A percentile compares a stretch with the other conserved stretches of the same genome.
Conservation (phyloP, 2,888 invertebrate species). For the Copidosoma aretas region DNA sequence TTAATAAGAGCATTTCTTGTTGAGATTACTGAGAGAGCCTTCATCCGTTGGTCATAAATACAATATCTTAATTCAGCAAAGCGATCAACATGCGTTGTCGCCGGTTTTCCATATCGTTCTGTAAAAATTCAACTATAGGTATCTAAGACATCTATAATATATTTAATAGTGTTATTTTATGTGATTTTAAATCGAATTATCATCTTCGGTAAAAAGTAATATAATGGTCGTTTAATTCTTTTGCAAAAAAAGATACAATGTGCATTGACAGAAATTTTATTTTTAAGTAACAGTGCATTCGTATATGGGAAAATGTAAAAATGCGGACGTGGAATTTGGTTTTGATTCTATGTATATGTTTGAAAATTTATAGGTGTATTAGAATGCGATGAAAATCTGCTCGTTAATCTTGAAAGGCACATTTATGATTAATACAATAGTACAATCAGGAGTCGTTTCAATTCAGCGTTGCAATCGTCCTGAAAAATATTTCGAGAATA, state of each 20-base stretch:
- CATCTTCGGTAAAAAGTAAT: not conserved
- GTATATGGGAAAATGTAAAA: constrained; percentile 29
- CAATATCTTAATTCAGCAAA: constrained; percentile 55
- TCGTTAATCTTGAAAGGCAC: constrained; percentile 42
- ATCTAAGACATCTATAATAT: constrained; percentile 7
- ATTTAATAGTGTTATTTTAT: too few species aligned
- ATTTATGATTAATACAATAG: constrained; percentile 55
- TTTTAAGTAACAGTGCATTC: constrained; percentile 18
- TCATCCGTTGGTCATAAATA: constrained; percentile 4
- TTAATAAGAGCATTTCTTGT: too few species aligned
- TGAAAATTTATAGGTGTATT: constrained; percentile 14
- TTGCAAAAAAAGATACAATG: not conserved
- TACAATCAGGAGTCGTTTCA: constrained; percentile 59
- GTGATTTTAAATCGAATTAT: too few species aligned
- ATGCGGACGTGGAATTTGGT: constrained; percentile 27
- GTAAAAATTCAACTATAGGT: constrained; percentile 48
- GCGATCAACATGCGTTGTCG: constrained; percentile 59
- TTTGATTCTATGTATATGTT: constrained; percentile 11
- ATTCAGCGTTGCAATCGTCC: constrained; percentile 60
- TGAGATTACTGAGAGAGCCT: constrained; percentile 12
- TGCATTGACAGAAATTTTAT: constrained; percentile 19
- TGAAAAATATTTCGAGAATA: constrained; percentile 53
- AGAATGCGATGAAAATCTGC: constrained; percentile 32
- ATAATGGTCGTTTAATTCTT: not conserved
- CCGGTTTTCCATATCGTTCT: constrained; percentile 56